Conservation (phyloP, 2,797 vertebrate species). For the Falco novaeseelandiae region DNA sequence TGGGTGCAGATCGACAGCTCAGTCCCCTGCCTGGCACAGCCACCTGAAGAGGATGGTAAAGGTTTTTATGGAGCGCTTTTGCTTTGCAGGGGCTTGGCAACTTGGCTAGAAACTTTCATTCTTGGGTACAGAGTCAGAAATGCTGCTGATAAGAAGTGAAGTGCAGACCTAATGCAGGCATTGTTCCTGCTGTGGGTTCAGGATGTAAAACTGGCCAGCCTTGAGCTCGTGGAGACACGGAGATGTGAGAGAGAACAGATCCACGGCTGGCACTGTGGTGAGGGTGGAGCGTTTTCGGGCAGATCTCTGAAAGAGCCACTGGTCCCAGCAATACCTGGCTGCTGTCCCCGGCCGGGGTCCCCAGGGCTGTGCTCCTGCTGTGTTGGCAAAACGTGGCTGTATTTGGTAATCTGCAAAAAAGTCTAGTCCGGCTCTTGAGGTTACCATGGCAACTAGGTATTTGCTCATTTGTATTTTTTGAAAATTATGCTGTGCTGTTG, state of each 20-base stretch:
- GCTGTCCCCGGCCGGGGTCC: background rate
- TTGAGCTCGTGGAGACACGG: background rate
- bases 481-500: constrained; percentile 27
- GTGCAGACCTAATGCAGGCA: fast-evolving
- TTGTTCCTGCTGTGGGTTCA: background rate
- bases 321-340: background rate
- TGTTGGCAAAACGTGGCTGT: background rate
- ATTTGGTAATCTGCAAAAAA: background rate
- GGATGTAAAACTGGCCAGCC: fast-evolving
- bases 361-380: fast-evolving
- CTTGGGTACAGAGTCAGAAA: background rate
- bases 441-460: constrained; percentile 40
- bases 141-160: background rate
- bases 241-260: fast-evolving
- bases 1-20: background rate
- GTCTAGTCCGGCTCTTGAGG: background rate
- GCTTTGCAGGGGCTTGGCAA: background rate
- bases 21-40: background rate
- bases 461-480: constrained; percentile 52
- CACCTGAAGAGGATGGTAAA: fast-evolving
- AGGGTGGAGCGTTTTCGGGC: background rate
- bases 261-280: fast-evolving
- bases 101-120: background rate
- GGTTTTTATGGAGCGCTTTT: background rate
- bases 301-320: background rate